Conservation (phyloP, 2,888 invertebrate species). For the Drosophila lacicola region DNA sequence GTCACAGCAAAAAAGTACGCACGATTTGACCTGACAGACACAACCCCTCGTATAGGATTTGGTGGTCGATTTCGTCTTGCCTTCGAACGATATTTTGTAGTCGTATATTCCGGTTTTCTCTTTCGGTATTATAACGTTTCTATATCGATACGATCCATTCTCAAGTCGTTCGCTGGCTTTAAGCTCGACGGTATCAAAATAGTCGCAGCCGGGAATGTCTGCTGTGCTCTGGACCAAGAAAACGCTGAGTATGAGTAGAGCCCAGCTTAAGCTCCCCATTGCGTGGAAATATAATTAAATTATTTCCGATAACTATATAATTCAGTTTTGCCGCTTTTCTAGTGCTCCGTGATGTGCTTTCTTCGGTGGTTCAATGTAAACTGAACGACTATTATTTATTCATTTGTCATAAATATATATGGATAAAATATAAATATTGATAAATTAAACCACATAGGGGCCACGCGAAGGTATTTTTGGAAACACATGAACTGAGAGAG, state of each 20-base stretch:
- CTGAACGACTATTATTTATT: neutral
- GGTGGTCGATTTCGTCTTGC: rapidly evolving
- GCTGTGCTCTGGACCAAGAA: neutral
- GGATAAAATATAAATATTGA: neutral
- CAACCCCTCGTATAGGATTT: slow-evolving; percentile 61
- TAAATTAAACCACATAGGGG: neutral
- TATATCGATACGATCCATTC: slow-evolving; percentile 59
- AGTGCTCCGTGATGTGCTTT: neutral
- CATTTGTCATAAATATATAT: neutral
- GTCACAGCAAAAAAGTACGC: slow-evolving; percentile 75
- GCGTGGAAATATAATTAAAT: neutral
- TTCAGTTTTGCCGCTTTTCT: too few relatives aligned
- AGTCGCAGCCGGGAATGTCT: slow-evolving; percentile 36
- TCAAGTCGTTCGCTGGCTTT: neutral
- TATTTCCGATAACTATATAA: neutral
- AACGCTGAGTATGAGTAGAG: neutral
- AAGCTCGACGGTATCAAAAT: slow-evolving; percentile 34
- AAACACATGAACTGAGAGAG: too few relatives aligned
- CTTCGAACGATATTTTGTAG: slow-evolving; percentile 1
- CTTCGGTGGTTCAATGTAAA: neutral
- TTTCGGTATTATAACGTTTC: slow-evolving; percentile 52
- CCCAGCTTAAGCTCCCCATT: neutral
- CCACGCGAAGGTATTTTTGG: neutral
- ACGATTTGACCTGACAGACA: slow-evolving; percentile 69
- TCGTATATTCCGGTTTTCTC: slow-evolving; percentile 37